Percentiles rank a stretch among this genome's conserved stretches.
Conservation (phyloP, 2,113 vertebrate species). For the Pogona vitticeps region DNA sequence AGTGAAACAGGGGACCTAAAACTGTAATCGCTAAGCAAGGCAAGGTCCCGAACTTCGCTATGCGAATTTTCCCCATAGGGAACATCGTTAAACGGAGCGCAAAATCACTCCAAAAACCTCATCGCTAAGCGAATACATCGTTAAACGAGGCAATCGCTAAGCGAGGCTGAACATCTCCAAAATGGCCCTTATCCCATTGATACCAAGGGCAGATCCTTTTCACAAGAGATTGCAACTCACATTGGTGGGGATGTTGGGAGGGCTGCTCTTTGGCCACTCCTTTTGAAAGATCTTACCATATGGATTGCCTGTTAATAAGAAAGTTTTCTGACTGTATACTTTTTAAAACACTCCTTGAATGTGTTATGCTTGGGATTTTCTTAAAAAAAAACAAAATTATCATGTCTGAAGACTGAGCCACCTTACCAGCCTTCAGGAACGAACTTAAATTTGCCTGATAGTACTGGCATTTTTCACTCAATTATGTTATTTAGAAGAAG, state of each 20-base stretch:
- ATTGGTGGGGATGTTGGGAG: neutral
- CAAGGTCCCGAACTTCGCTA: no score
- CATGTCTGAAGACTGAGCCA: conserved; percentile 44
- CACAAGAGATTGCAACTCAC: neutral
- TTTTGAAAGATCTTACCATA: no score
- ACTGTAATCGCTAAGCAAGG: no score
- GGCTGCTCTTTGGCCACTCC: neutral
- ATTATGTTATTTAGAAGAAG: conserved; percentile 57
- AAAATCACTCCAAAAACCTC: no score
- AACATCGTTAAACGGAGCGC: no score
- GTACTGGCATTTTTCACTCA: conserved; percentile 44
- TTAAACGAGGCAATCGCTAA: no score
- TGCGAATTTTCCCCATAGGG: no score
- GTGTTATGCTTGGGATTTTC: conserved; percentile 30
- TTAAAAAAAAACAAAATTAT: conserved; percentile 52
- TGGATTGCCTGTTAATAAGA: neutral
- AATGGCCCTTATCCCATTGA: neutral
- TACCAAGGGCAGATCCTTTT: neutral
- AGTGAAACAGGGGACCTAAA: no score
- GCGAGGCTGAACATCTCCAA: no score
- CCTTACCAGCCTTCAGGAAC: conserved; percentile 38
- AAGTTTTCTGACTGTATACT: neutral
- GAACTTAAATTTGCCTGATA: conserved; percentile 31
- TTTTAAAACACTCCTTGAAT: neutral
- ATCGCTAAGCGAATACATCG: no score